These are phyloP conservation scores for Illadopsis cleaveri DNA, from an alignment of 2,113 vertebrate species.

Conservation along the genomic window DNA sequence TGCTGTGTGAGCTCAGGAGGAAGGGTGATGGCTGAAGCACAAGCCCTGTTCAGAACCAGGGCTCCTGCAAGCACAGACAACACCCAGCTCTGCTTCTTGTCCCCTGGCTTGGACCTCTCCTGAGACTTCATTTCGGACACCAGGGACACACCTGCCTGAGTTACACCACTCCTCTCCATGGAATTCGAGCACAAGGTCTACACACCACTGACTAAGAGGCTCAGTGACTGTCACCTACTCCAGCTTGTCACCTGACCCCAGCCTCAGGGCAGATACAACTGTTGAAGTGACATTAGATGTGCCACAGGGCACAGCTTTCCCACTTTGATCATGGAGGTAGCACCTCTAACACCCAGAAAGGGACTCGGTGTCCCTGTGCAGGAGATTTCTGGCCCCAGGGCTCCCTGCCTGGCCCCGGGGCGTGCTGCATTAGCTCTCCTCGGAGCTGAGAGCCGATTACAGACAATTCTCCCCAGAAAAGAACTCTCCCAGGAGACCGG, in stretches of 20 bases:
- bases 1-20: background rate
- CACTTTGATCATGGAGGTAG: rapidly evolving
- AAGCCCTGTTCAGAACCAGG: background rate
- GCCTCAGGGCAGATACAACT: rapidly evolving
- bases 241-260: background rate
- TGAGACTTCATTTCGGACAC: too few relatives aligned
- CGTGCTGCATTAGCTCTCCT: background rate
- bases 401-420: rapidly evolving
- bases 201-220: background rate
- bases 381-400: background rate
- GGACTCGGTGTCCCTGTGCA: rapidly evolving
- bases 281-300: rapidly evolving
- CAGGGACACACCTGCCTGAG: background rate
- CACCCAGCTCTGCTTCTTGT: background rate
- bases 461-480: background rate
- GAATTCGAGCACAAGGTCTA: background rate
- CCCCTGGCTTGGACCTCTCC: background rate
- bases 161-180: background rate
- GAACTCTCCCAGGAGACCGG: background rate
- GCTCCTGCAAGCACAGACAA: background rate
- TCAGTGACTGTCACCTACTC: rapidly evolving
- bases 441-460: background rate
- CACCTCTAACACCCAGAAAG: background rate
- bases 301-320: background rate
- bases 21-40: background rate